These are phyloP conservation scores for Megalurothrips usitatus DNA, from an alignment of 2,888 invertebrate species.

Conservation along the genomic window DNA sequence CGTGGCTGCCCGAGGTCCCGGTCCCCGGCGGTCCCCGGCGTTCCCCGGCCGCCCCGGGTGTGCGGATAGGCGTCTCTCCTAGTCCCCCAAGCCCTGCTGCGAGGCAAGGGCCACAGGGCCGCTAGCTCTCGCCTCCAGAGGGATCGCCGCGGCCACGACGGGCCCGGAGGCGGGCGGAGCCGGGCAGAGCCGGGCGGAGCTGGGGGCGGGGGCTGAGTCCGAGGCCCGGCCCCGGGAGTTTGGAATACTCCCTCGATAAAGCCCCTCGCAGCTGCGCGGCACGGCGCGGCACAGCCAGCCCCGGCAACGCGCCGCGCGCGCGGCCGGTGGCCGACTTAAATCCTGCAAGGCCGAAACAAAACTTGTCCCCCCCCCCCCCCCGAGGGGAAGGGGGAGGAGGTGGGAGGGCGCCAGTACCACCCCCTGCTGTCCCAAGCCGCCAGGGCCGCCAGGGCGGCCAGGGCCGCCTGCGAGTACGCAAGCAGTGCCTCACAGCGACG, in stretches of 20 bases:
- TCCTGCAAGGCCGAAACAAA: not conserved
- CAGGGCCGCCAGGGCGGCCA: not conserved
- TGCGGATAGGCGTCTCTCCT: not conserved
- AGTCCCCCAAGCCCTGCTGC: no score
- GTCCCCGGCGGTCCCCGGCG: no score
- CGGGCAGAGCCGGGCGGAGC: not conserved
- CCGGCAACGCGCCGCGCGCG: not conserved
- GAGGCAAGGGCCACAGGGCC: no score
- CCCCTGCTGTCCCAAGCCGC: not conserved
- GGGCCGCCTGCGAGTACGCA: no score
- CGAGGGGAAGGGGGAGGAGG: no score
- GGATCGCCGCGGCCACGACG: not conserved
- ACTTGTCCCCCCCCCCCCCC: no score
- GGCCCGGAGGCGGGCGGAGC: not conserved
- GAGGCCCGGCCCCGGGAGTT: not conserved
- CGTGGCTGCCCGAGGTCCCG: not conserved
- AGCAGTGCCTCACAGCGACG: no score
- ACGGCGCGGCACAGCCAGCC: not conserved
- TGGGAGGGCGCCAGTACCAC: no score
- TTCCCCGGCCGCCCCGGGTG: no score
- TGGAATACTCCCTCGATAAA: slow-evolving; percentile 17
- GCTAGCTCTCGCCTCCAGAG: no score
- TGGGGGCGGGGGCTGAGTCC: not conserved
- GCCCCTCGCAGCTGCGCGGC: not conserved
- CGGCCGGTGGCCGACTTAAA: not conserved